A percentile compares a stretch with the other conserved stretches of the same genome.
phyloP scores from a whole-genome alignment of 2,797 vertebrate genomes.

The Microctenopoma stevenorrisi region DNA sequence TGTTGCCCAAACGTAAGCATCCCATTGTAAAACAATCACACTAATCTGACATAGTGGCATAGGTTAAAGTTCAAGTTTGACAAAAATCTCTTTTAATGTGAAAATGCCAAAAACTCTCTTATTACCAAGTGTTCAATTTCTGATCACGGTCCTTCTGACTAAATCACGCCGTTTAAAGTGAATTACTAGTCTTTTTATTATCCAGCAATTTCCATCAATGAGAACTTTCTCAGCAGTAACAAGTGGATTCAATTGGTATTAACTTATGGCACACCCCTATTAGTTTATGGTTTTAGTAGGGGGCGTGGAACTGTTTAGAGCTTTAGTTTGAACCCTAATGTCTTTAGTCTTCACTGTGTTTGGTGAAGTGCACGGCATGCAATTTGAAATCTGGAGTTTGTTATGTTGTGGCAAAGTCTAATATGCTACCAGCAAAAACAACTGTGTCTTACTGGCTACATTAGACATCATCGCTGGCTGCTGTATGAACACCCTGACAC shows the following conservation, averaged over 20 bases:
- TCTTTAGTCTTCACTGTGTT: constrained; percentile 38
- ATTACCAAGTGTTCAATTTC: too few species aligned
- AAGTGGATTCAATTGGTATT: constrained; percentile 40
- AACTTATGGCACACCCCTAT: constrained; percentile 26
- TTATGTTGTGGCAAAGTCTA: constrained; percentile 69
- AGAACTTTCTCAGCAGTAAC: constrained; percentile 28
- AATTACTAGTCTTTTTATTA: background rate
- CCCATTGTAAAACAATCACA: too few species aligned
- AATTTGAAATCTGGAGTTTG: constrained; percentile 64
- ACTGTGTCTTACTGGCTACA: constrained; percentile 69
- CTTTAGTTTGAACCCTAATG: constrained; percentile 43
- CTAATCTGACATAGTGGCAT: too few species aligned
- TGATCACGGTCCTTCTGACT: constrained; percentile 7
- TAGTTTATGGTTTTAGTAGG: constrained; percentile 44
- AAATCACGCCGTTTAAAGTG: background rate
- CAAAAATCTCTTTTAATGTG: background rate
- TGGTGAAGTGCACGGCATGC: constrained; percentile 59
- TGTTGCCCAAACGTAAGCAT: too few species aligned
- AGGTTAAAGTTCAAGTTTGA: too few species aligned
- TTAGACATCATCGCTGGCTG: constrained; percentile 57
- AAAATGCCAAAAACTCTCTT: too few species aligned
- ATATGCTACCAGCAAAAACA: constrained; percentile 68
- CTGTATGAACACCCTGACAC: constrained; percentile 12
- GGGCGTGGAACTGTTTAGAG: constrained; percentile 26
- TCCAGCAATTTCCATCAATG: constrained; percentile 8